Percentiles rank a stretch among this genome's conserved stretches.
These are phyloP conservation scores for Syrista parreyssii DNA, from an alignment of 2,888 invertebrate genomes.

Conservation along the genomic window DNA sequence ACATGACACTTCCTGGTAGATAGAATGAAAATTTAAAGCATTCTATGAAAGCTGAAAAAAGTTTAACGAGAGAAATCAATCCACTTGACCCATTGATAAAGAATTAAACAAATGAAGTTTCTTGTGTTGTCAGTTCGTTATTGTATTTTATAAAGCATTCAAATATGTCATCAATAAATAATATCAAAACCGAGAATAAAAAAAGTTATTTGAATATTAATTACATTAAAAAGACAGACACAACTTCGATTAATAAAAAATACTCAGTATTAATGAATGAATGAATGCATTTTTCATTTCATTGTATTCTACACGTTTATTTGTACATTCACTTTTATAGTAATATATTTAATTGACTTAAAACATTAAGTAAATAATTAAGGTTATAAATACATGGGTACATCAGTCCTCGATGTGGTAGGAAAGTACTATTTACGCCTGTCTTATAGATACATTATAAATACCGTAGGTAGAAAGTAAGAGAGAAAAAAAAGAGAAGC, in stretches of 20 bases:
- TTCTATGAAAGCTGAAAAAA: background rate
- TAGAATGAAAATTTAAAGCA: background rate
- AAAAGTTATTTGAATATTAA: background rate
- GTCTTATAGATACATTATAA: conserved; percentile 20
- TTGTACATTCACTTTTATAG: conserved; percentile 35
- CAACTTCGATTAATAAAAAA: background rate
- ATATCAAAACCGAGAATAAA: background rate
- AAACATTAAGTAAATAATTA: conserved; percentile 40
- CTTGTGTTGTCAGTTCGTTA: conserved; percentile 6
- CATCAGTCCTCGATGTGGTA: conserved; percentile 40
- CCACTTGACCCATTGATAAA: background rate
- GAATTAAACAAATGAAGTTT: background rate
- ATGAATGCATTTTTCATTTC: background rate
- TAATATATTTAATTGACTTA: conserved; percentile 38
- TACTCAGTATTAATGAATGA: background rate
- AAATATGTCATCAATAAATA: conserved; percentile 16
- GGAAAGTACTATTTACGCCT: conserved; percentile 22
- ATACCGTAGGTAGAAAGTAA: conserved; percentile 14
- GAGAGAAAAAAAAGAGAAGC: background rate
- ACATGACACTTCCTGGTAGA: background rate
- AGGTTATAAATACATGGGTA: conserved; percentile 41
- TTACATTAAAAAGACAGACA: background rate
- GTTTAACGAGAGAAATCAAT: background rate
- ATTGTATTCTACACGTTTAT: conserved; percentile 20
- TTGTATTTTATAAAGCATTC: conserved; percentile 16